Evolutionary conservation across 2,888 invertebrate species (phyloP).

Genomic region (Oasisia sp.): DNA sequence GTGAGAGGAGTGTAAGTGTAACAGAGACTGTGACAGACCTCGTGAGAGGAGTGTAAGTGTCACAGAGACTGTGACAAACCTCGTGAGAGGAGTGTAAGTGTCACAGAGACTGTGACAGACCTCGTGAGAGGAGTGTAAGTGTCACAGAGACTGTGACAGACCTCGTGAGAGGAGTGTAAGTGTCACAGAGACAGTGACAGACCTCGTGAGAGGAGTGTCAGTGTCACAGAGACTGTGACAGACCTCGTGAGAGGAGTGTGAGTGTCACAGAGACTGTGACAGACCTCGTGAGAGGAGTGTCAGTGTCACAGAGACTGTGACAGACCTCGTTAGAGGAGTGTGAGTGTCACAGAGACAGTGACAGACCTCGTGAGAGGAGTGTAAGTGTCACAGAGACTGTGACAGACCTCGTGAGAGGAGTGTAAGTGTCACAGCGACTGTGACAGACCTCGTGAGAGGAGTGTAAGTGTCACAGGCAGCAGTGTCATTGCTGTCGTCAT

Average conservation of each 20-base stretch:
- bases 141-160: slow-evolving; percentile 97
- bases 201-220: slow-evolving; percentile 89
- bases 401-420: slow-evolving; percentile 94
- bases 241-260: slow-evolving; percentile 90
- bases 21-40: slow-evolving; percentile 96
- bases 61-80: slow-evolving; percentile 94
- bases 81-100: slow-evolving; percentile 89
- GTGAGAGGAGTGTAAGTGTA: slow-evolving; percentile 89
- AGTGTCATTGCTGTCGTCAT: not conserved
- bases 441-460: slow-evolving; percentile 95
- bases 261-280: slow-evolving; percentile 96
- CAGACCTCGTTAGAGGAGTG: slow-evolving; percentile 92
- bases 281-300: slow-evolving; percentile 90
- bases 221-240: slow-evolving; percentile 94
- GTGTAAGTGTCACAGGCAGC: slow-evolving; percentile 61
- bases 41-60: slow-evolving; percentile 89
- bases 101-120: slow-evolving; percentile 96
- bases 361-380: slow-evolving; percentile 94
- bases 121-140: slow-evolving; percentile 88
- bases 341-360: slow-evolving; percentile 91
- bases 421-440: slow-evolving; percentile 89
- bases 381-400: slow-evolving; percentile 91
- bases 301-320: slow-evolving; percentile 94
- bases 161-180: slow-evolving; percentile 88
- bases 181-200: slow-evolving; percentile 95